A percentile compares a stretch with the other conserved stretches of the same genome.
Evolutionary conservation across 2,888 invertebrate genomes (phyloP).

Genomic region (Timema podura): DNA sequence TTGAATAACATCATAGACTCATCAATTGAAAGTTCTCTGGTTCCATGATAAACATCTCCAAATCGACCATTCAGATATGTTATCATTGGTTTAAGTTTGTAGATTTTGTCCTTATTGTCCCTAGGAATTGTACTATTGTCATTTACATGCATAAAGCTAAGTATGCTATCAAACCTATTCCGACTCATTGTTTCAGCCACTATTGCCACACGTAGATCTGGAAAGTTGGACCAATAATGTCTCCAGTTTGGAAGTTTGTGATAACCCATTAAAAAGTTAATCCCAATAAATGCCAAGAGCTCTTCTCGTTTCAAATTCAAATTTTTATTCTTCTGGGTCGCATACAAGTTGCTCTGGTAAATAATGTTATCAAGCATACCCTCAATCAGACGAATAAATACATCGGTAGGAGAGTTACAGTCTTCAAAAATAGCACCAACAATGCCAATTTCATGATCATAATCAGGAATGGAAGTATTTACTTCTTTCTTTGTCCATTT

Average conservation of each 20-base stretch:
- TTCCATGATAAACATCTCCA: slow-evolving; percentile 23
- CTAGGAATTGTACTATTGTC: slow-evolving; percentile 22
- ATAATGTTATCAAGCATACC: not conserved
- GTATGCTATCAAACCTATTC: slow-evolving; percentile 23
- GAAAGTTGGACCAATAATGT: slow-evolving; percentile 18
- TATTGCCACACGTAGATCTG: not conserved
- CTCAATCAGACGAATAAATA: not conserved
- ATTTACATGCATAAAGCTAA: slow-evolving; percentile 25
- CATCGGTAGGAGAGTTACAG: not conserved
- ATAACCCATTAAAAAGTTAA: slow-evolving; percentile 26
- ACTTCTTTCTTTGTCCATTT: no score
- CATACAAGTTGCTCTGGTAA: not conserved
- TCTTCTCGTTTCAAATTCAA: slow-evolving; percentile 17
- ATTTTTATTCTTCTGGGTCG: slow-evolving; percentile 13
- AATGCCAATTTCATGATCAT: not conserved
- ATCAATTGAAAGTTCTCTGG: slow-evolving; percentile 23
- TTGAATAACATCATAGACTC: slow-evolving; percentile 26
- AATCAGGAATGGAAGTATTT: no score
- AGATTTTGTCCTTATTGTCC: slow-evolving; percentile 22
- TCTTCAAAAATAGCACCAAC: not conserved
- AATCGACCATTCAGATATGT: slow-evolving; percentile 14
- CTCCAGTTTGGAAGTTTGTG: slow-evolving; percentile 21
- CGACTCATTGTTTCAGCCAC: slow-evolving; percentile 21
- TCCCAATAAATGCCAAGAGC: slow-evolving; percentile 21
- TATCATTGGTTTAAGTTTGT: slow-evolving; percentile 23